Base-by-base conservation (phyloP, 2,888 invertebrate genomes). In the Liposcelis brunnea region DNA sequence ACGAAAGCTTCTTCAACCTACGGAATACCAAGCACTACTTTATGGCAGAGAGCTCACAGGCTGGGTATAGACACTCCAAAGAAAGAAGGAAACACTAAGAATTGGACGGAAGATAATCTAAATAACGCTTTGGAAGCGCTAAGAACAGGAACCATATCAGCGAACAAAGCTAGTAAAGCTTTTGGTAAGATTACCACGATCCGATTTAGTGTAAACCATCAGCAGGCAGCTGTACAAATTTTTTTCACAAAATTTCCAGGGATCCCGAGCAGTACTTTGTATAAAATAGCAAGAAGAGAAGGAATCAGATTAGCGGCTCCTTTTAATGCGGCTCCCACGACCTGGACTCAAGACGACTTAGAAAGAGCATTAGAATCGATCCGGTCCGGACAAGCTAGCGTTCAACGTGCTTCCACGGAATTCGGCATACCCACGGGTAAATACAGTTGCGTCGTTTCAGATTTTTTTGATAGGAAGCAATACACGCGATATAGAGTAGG, bases 21-120 rank as follows among this genome's bases (percentile, higher is more conserved):
- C 62, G 86, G 87, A 52, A 89, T 89, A 58, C 89, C 89, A 44
- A 86, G 87, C 46, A 89, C 89, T 43, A 89, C 87, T 11, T 69
- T 89, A 32, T 89, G 89, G 89, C 87, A 89, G 65, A 72, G 87
- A 53, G 89, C 89, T 31, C 87, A 87, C 64, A 47, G 54, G 26
- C 67, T 86, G 58, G 87, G 87, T 53, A 89, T 89, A 61, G 86
- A 86, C 64, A 89, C 87, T 50, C 87, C 87, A 48, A 89, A 89
- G 68, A 85, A 85, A 65, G 87, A 87, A 59, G 85, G 84, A 35
- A 77, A 79, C 10, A 77, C 83, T 44, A 85, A 86, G 64, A 80
- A 84, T 5, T 89, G 89, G 89, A 82, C 81, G 53, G 85, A 86
- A 62, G 80, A 80, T 51, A 84, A 82, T 56, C 66, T 89, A 49